These are phyloP conservation scores for Caiman crocodilus DNA, from an alignment of 2,797 vertebrate species.

Conservation along the genomic window DNA sequence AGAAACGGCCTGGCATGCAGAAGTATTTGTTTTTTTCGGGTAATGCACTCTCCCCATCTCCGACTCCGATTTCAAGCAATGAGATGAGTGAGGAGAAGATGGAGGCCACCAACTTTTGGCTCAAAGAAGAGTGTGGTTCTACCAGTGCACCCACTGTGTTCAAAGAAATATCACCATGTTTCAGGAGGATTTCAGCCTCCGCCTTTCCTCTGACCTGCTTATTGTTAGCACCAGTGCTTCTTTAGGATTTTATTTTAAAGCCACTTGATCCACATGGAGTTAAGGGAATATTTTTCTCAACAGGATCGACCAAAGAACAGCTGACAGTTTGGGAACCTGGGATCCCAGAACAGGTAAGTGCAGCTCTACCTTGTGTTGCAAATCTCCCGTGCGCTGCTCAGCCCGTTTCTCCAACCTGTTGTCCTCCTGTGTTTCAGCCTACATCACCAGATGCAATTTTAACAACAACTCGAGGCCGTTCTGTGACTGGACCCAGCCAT, in stretches of 20 bases:
- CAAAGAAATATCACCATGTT: background rate
- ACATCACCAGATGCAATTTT: slow-evolving; percentile 85
- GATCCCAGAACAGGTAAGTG: slow-evolving; percentile 61
- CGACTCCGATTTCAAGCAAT: background rate
- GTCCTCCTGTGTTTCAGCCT: slow-evolving; percentile 78
- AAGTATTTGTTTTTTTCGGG: too few relatives aligned
- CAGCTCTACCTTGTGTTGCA: background rate
- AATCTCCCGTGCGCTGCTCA: background rate
- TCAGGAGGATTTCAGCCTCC: background rate
- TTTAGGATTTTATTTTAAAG: background rate
- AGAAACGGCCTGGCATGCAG: background rate
- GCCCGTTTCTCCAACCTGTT: background rate
- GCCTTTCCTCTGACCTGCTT: too few relatives aligned
- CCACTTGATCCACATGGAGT: background rate
- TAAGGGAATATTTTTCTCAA: background rate
- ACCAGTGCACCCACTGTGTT: too few relatives aligned
- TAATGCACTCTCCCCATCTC: too few relatives aligned
- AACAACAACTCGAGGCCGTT: slow-evolving; percentile 75
- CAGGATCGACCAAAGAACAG: slow-evolving; percentile 36
- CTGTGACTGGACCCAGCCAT: slow-evolving; percentile 86
- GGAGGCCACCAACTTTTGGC: too few relatives aligned
- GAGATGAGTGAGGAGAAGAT: background rate
- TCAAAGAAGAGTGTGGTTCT: too few relatives aligned
- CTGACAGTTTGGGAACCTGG: slow-evolving; percentile 32
- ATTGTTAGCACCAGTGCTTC: background rate